A percentile compares a stretch with the other conserved stretches of the same genome.
These are phyloP conservation scores for Paracanthobrama guichenoti DNA, from an alignment of 2,113 vertebrate species.

Conservation along the genomic window DNA sequence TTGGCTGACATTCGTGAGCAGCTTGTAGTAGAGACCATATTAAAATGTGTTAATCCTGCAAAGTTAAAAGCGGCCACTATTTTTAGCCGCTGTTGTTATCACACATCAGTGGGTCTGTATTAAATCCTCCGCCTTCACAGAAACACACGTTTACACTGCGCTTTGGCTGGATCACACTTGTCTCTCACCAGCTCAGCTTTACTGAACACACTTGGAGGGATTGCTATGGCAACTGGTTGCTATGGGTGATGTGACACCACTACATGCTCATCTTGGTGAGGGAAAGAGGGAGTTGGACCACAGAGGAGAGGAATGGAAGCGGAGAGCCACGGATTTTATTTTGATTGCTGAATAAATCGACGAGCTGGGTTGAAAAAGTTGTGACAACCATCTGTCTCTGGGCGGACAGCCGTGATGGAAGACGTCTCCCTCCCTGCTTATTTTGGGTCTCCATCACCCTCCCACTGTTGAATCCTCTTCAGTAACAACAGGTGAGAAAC, in stretches of 20 bases:
- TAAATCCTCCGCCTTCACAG: slow-evolving; percentile 56
- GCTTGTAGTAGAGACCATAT: slow-evolving; percentile 30
- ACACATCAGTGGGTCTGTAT: slow-evolving; percentile 52
- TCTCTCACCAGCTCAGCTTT: slow-evolving; percentile 55
- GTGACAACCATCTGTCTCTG: slow-evolving; percentile 39
- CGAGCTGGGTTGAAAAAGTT: slow-evolving; percentile 42
- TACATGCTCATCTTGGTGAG: slow-evolving; percentile 64
- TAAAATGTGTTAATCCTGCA: slow-evolving; percentile 34
- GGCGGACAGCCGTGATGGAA: slow-evolving; percentile 37
- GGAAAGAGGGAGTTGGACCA: slow-evolving; percentile 64
- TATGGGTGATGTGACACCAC: slow-evolving; percentile 75
- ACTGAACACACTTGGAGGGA: slow-evolving; percentile 67
- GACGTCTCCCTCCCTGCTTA: slow-evolving; percentile 24
- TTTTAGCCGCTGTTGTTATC: slow-evolving; percentile 51
- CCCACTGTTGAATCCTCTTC: slow-evolving; percentile 65
- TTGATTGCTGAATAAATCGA: slow-evolving; percentile 47
- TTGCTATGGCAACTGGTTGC: slow-evolving; percentile 86
- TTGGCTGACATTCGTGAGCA: slow-evolving; percentile 2
- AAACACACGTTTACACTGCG: slow-evolving; percentile 52
- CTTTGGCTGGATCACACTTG: slow-evolving; percentile 55
- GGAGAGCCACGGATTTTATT: slow-evolving; percentile 44
- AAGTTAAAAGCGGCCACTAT: slow-evolving; percentile 43
- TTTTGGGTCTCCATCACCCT: slow-evolving; percentile 48
- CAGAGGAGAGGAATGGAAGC: slow-evolving; percentile 52
- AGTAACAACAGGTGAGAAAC: slow-evolving; percentile 75